Evolutionary conservation across 2,113 vertebrate species (phyloP).

Genomic region (Ceyx margarethae): DNA sequence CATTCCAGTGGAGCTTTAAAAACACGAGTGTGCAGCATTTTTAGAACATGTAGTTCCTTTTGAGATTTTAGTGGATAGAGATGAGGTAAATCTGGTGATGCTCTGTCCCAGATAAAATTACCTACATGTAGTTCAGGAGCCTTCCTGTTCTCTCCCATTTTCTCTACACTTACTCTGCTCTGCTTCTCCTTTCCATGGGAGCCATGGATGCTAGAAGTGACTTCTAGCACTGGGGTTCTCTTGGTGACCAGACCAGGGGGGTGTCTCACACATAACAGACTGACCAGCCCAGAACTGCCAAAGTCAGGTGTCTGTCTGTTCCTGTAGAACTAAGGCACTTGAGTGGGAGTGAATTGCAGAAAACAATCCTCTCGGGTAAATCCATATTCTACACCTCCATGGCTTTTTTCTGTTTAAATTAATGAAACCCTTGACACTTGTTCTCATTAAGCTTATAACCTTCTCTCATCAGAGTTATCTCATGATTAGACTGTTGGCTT

Average conservation of each 20-base stretch:
- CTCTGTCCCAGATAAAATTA: background rate
- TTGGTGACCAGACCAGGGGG: background rate
- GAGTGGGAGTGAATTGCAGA: background rate
- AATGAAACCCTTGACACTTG: background rate
- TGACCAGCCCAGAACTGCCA: background rate
- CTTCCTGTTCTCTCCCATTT: background rate
- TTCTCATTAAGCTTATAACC: slow-evolving; percentile 5
- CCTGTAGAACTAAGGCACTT: background rate
- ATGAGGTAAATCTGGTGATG: background rate
- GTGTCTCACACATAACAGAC: background rate
- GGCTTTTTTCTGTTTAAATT: background rate
- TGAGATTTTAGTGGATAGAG: background rate
- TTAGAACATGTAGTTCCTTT: background rate
- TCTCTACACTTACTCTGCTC: background rate
- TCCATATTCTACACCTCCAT: background rate
- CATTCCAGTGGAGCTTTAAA: background rate
- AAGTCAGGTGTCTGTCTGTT: background rate
- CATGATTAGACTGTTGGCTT: slow-evolving; percentile 1
- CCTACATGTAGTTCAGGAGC: background rate
- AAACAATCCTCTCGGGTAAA: background rate
- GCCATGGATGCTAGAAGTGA: no score
- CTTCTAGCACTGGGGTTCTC: background rate
- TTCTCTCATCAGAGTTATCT: background rate
- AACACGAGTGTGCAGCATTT: background rate
- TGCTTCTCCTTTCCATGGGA: background rate